phyloP scores from a whole-genome alignment of 2,113 vertebrate species.

The Carassius auratus region DNA sequence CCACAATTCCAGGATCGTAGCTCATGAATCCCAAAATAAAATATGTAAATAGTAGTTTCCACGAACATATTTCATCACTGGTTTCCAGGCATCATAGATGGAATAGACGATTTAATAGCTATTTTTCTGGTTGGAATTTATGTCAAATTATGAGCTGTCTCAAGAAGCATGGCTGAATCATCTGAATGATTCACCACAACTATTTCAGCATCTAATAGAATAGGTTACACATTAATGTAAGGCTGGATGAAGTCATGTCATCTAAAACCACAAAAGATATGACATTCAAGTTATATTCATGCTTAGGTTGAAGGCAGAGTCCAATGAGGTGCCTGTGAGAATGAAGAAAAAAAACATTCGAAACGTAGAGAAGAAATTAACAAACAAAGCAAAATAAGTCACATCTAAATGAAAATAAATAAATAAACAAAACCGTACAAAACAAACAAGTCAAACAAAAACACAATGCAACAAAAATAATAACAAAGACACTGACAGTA shows the following conservation, averaged over 20 bases:
- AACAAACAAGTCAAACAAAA: neutral
- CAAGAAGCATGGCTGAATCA: neutral
- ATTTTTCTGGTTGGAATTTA: neutral
- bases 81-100: neutral
- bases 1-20: neutral
- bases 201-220: slow-evolving; percentile 18
- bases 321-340: neutral
- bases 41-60: neutral
- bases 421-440: neutral
- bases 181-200: slow-evolving; percentile 12
- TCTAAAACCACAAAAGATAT: slow-evolving; percentile 40
- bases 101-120: neutral
- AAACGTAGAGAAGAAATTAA: neutral
- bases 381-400: neutral
- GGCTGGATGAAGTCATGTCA: neutral
- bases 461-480: neutral
- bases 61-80: neutral
- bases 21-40: neutral
- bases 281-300: slow-evolving; percentile 44
- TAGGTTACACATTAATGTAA: slow-evolving; percentile 40
- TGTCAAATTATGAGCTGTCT: neutral
- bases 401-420: neutral
- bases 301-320: slow-evolving; percentile 32
- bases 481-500: neutral
- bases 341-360: neutral